A percentile compares a stretch with the other conserved stretches of the same genome.
Conservation (phyloP, 1,140 invertebrate genomes). For the Drosophila micromelanica region DNA sequence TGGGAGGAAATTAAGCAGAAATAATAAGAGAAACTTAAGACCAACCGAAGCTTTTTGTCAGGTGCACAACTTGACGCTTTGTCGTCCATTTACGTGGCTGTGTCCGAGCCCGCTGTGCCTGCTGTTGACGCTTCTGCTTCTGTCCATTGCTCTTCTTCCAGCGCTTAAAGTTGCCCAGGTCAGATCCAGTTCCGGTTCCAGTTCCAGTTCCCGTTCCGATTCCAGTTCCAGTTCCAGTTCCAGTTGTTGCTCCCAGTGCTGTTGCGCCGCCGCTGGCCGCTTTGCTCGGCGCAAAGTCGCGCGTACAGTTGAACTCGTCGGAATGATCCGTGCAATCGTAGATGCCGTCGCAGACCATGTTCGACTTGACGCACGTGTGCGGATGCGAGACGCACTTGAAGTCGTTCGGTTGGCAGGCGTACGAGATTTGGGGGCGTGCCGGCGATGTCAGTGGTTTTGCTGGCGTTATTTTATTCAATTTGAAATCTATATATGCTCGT, state of each 20-base stretch:
- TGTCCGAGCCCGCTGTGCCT: slow-evolving; percentile 9
- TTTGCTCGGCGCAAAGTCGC: slow-evolving; percentile 16
- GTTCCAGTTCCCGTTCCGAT: background rate
- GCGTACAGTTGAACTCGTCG: slow-evolving; percentile 89
- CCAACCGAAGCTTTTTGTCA: slow-evolving; percentile 57
- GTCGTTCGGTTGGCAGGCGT: slow-evolving; percentile 73
- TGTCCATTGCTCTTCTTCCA: slow-evolving; percentile 57
- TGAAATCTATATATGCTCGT: slow-evolving; percentile 57
- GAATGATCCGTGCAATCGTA: slow-evolving; percentile 89
- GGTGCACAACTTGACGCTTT: slow-evolving; percentile 43
- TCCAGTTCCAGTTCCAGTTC: background rate
- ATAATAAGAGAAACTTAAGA: slow-evolving; percentile 47
- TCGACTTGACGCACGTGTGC: slow-evolving; percentile 86
- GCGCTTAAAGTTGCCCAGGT: slow-evolving; percentile 52
- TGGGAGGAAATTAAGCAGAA: background rate
- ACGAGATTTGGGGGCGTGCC: slow-evolving; percentile 26
- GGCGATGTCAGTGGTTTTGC: slow-evolving; percentile 26
- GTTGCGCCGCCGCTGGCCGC: background rate
- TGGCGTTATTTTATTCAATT: slow-evolving; percentile 51
- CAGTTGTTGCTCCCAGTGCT: background rate
- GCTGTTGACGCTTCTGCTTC: slow-evolving; percentile 7
- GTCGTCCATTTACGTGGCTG: slow-evolving; percentile 8
- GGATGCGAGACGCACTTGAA: slow-evolving; percentile 83
- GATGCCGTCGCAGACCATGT: slow-evolving; percentile 88
- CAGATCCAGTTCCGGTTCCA: background rate